phyloP scores from a whole-genome alignment of 2,797 vertebrate genomes.

The Bryconaethiops microstoma region DNA sequence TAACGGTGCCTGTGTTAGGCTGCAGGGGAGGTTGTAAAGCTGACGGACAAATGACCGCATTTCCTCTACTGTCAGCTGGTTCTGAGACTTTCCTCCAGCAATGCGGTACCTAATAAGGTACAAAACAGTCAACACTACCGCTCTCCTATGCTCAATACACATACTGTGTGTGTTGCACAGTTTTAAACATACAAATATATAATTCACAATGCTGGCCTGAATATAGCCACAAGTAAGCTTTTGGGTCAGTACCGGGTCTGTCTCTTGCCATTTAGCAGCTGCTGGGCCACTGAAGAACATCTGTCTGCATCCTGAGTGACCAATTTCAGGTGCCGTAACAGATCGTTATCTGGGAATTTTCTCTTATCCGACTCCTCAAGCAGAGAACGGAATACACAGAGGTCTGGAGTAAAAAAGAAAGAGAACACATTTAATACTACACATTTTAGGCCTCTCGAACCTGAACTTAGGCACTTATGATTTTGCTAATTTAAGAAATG shows the following conservation, averaged over 20 bases:
- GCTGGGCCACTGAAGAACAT: constrained; percentile 90
- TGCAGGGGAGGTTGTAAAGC: constrained; percentile 88
- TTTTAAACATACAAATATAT: neutral
- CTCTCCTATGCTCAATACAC: no score
- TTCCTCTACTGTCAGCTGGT: constrained; percentile 90
- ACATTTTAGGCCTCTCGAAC: no score
- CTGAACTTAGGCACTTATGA: neutral
- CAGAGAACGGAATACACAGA: constrained; percentile 76
- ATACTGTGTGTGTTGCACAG: no score
- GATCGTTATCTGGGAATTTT: constrained; percentile 84
- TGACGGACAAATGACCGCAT: constrained; percentile 90
- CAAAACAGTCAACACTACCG: no score
- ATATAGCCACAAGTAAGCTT: neutral
- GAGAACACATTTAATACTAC: neutral
- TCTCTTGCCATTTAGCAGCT: constrained; percentile 93
- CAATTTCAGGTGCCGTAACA: constrained; percentile 83
- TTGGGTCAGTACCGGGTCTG: constrained; percentile 89
- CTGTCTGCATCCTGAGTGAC: constrained; percentile 90
- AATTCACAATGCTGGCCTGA: neutral
- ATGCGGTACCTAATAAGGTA: constrained; percentile 84
- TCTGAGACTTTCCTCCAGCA: constrained; percentile 92
- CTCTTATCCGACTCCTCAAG: constrained; percentile 87
- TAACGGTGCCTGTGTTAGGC: constrained; percentile 89
- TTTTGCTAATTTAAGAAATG: neutral
- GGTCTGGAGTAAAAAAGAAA: constrained; percentile 71